phyloP scores from a whole-genome alignment of 2,888 invertebrate species.

The Volucella inflata region DNA sequence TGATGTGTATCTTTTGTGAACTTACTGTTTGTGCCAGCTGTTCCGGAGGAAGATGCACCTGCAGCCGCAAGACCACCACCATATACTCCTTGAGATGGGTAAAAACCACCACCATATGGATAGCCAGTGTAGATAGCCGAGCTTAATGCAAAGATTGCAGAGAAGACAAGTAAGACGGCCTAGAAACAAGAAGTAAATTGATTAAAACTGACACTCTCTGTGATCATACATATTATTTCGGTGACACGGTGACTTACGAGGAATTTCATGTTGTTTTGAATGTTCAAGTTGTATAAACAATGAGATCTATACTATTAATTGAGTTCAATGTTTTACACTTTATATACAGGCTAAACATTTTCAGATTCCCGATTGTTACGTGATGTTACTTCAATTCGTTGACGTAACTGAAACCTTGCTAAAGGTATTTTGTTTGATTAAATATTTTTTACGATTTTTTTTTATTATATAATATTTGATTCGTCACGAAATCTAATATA shows the following conservation, averaged over 20 bases:
- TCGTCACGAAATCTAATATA: slow-evolving; percentile 1
- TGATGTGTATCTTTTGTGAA: neutral
- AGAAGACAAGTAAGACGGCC: slow-evolving; percentile 25
- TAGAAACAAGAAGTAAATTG: slow-evolving; percentile 22
- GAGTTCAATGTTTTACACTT: neutral
- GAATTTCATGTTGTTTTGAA: slow-evolving; percentile 31
- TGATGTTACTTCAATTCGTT: slow-evolving; percentile 6
- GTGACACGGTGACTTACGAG: slow-evolving; percentile 32
- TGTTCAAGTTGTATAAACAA: slow-evolving; percentile 8
- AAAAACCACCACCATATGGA: slow-evolving; percentile 1
- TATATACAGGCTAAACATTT: slow-evolving; percentile 30
- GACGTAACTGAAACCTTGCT: neutral
- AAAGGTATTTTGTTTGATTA: neutral
- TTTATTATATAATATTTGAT: neutral
- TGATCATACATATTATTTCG: neutral
- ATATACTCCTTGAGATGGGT: neutral
- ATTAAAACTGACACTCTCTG: neutral
- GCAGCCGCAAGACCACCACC: slow-evolving; percentile 33
- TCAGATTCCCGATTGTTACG: slow-evolving; percentile 29
- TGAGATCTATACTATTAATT: slow-evolving; percentile 26
- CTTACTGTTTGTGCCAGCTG: slow-evolving; percentile 23
- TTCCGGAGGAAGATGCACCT: neutral
- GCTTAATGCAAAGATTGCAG: neutral
- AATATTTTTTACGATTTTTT: neutral
- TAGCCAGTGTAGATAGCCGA: neutral